Conservation (phyloP, 1,140 invertebrate genomes). For the Fopius arisanus region DNA sequence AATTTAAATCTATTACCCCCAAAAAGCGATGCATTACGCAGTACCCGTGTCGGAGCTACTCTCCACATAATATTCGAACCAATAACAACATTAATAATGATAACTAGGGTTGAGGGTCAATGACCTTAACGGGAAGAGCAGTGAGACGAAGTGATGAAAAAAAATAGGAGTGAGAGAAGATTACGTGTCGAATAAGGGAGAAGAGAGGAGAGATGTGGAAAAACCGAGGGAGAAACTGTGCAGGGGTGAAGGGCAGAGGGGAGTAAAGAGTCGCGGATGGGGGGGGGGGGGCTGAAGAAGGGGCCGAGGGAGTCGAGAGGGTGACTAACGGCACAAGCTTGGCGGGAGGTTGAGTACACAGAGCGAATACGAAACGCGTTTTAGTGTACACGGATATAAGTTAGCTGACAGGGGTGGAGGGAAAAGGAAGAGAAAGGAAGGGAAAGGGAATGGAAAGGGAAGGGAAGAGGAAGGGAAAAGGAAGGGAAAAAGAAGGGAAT, state of each 20-base stretch:
- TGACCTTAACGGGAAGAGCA: background rate
- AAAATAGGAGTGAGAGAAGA: background rate
- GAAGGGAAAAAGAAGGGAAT: background rate
- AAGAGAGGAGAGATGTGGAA: constrained; percentile 5
- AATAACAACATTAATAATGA: background rate
- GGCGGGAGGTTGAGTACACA: constrained; percentile 46
- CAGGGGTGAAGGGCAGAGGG: constrained; percentile 25
- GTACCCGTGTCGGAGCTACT: no score
- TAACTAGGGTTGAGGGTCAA: background rate
- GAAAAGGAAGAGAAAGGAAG: background rate
- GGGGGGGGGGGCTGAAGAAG: background rate
- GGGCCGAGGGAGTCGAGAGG: constrained; percentile 39
- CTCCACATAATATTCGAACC: background rate
- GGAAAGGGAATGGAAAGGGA: background rate
- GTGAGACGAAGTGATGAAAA: background rate
- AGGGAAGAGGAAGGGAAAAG: no score
- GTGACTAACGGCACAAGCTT: constrained; percentile 51
- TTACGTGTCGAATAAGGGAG: background rate
- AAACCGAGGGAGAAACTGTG: constrained; percentile 10
- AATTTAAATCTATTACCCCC: no score
- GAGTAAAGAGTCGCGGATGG: background rate
- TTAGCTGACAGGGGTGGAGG: background rate
- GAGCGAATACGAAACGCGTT: constrained; percentile 46
- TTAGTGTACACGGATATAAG: constrained; percentile 30
- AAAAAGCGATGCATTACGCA: no score